Evolutionary conservation across 2,888 invertebrate genomes (phyloP).

Genomic region (Xylocampa areola): DNA sequence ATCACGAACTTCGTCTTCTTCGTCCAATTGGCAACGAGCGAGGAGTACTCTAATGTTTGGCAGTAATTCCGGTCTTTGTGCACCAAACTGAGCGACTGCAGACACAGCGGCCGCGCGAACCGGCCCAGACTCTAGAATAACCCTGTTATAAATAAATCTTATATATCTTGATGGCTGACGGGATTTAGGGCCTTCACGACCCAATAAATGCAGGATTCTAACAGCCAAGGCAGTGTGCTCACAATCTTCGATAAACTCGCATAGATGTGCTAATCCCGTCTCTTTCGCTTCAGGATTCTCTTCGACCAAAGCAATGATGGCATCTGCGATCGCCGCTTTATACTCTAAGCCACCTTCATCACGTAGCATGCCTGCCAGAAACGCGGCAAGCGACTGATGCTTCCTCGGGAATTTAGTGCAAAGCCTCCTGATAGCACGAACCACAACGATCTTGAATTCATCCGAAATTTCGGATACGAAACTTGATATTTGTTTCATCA

Average conservation of each 20-base stretch:
- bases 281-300: slow-evolving; percentile 99
- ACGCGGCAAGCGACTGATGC: slow-evolving; percentile 98
- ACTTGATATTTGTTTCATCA: slow-evolving; percentile 99
- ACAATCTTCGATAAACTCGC: slow-evolving; percentile 99
- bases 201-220: slow-evolving; percentile 97
- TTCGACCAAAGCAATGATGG: slow-evolving; percentile 98
- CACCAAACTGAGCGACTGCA: slow-evolving; percentile 99
- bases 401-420: slow-evolving; percentile 99
- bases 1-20: slow-evolving; percentile 99
- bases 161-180: slow-evolving; percentile 97
- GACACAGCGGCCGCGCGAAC: slow-evolving; percentile 99
- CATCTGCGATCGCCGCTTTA: slow-evolving; percentile 99
- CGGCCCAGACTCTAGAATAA: slow-evolving; percentile 98
- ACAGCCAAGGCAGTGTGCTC: slow-evolving; percentile 99
- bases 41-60: slow-evolving; percentile 94
- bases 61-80: slow-evolving; percentile 93
- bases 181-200: slow-evolving; percentile 98
- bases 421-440: slow-evolving; percentile 96
- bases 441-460: slow-evolving; percentile 99
- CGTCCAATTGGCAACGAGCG: slow-evolving; percentile 97
- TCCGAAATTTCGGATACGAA: slow-evolving; percentile 99
- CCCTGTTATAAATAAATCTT: slow-evolving; percentile 96
- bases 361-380: slow-evolving; percentile 98
- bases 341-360: slow-evolving; percentile 99
- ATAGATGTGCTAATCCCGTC: slow-evolving; percentile 98